These are phyloP conservation scores for Strongylocentrotus purpuratus DNA, from an alignment of 35 echinoderm and acorn worm genomes.

Conservation along the genomic window DNA sequence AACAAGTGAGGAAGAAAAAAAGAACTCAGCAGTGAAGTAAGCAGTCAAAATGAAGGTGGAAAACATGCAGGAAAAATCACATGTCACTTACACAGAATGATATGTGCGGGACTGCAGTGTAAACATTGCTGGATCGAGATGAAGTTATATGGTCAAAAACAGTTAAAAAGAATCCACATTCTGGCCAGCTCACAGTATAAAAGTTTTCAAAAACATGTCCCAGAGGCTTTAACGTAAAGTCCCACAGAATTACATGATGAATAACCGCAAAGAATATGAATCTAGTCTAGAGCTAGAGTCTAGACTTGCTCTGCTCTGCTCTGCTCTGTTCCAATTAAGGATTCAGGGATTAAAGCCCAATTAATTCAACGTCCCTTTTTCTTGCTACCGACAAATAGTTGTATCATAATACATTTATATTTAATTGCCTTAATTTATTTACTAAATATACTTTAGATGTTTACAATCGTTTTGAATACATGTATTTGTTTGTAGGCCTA, in stretches of 20 bases:
- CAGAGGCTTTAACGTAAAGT: neutral
- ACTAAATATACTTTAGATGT: too few relatives aligned
- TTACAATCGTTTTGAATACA: too few relatives aligned
- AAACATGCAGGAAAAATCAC: neutral
- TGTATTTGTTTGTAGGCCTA: too few relatives aligned
- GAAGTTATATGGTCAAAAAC: neutral
- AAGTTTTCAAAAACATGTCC: neutral
- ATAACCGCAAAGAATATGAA: neutral
- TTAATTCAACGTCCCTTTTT: too few relatives aligned
- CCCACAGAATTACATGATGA: conserved; percentile 4
- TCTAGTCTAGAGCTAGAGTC: too few relatives aligned
- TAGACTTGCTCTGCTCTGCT: too few relatives aligned
- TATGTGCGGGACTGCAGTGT: neutral
- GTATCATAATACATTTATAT: too few relatives aligned
- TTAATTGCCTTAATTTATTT: too few relatives aligned
- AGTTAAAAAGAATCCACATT: neutral
- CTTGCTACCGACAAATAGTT: too few relatives aligned
- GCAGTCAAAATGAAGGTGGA: neutral
- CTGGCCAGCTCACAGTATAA: neutral
- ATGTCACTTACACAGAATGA: neutral
- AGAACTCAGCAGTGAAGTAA: neutral
- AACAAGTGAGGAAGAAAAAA: conserved; percentile 11
- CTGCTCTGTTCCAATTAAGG: too few relatives aligned
- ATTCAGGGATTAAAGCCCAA: too few relatives aligned
- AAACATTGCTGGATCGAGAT: neutral